Percentiles rank a stretch among this genome's conserved stretches.
Evolutionary conservation across 2,113 vertebrate species (phyloP).

Genomic region (Ctenodactylus gundi): DNA sequence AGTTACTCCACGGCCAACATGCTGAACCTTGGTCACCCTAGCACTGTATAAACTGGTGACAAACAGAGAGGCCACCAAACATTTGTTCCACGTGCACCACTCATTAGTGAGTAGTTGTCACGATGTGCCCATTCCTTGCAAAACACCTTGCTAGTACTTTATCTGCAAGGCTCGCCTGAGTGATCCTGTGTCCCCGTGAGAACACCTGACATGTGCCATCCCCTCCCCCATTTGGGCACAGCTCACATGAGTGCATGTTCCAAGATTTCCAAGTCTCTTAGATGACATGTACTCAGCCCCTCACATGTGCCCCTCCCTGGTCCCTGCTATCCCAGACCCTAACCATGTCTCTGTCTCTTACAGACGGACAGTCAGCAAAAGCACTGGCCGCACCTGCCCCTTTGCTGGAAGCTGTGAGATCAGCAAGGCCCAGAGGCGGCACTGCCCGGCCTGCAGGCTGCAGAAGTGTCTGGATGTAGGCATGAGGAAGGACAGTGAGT

Average conservation of each 20-base stretch:
- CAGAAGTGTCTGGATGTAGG: conserved; percentile 80
- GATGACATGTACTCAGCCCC: neutral
- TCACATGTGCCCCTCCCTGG: neutral
- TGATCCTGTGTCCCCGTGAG: neutral
- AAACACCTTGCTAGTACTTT: neutral
- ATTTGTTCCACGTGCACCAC: neutral
- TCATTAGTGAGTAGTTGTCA: neutral
- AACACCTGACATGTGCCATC: neutral
- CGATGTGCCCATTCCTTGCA: neutral
- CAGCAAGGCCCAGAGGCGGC: conserved; percentile 81
- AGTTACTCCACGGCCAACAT: neutral
- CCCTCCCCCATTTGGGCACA: neutral
- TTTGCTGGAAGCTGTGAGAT: conserved; percentile 75
- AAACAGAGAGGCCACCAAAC: neutral
- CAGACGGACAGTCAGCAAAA: conserved; percentile 80
- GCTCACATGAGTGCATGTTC: neutral
- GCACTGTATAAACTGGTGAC: neutral
- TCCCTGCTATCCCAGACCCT: neutral
- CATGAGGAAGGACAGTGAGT: conserved; percentile 86
- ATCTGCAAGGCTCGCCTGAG: neutral
- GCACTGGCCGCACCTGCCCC: conserved; percentile 67
- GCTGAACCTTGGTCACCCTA: neutral
- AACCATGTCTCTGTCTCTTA: neutral
- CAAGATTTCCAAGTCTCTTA: neutral
- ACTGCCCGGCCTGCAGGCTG: conserved; percentile 83